These are phyloP conservation scores for Prunella himalayana DNA, from an alignment of 2,113 vertebrate genomes.

Conservation along the genomic window DNA sequence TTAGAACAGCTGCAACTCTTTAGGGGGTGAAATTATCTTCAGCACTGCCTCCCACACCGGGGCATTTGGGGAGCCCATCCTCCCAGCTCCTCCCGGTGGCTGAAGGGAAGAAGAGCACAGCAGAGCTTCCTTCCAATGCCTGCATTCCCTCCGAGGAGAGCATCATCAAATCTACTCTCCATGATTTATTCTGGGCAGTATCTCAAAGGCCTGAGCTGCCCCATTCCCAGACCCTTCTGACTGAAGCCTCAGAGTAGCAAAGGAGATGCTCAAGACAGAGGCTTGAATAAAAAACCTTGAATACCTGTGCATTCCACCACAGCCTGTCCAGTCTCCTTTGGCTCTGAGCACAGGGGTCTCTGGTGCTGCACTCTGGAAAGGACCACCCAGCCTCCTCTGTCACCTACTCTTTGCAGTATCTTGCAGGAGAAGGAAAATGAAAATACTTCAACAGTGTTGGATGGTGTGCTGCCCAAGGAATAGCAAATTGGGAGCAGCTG, in stretches of 20 bases:
- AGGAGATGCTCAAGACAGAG: background rate
- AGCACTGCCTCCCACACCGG: no score
- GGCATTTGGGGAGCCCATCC: background rate
- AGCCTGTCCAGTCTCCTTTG: background rate
- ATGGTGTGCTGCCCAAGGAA: background rate
- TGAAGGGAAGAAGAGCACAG: background rate
- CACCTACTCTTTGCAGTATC: background rate
- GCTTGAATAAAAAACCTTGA: background rate
- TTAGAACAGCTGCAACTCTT: no score
- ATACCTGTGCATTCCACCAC: fast-evolving
- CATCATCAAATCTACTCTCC: background rate
- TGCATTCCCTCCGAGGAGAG: background rate
- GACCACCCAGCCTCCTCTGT: background rate
- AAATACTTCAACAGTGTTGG: background rate
- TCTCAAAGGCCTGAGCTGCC: background rate
- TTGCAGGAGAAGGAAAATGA: background rate
- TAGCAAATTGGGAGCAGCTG: background rate
- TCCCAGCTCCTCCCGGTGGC: background rate
- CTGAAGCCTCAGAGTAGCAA: background rate
- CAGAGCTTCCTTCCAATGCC: background rate
- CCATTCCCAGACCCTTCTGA: background rate
- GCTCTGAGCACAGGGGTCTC: background rate
- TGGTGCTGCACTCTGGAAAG: background rate
- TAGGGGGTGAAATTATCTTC: no score
- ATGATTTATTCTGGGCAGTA: background rate